Base-by-base conservation (phyloP, 2,113 vertebrate genomes). In the Meleagris gallopavo region DNA sequence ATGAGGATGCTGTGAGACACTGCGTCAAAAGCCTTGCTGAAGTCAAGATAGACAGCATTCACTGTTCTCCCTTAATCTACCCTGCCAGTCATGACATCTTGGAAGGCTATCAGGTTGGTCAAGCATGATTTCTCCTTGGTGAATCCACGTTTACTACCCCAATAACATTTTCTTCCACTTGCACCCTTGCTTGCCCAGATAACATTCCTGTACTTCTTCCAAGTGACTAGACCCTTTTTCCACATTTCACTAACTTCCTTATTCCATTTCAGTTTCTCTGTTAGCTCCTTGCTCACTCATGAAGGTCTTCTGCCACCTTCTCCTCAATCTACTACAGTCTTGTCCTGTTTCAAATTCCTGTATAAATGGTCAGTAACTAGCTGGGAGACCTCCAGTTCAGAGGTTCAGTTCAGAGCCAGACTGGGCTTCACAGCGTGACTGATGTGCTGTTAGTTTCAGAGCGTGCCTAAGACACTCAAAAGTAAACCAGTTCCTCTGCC, bases 301-400 rank as follows among this genome's bases (percentile, higher is more conserved):
- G 30, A 32, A 57, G 30, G 55, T 32, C 55, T 57, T 18, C 30
- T 57, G 30, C 55, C 30, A 57, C 30, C 17, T n/a, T 88, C 41
- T 32, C 66, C 40, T 32, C 61, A 11, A 32, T 4, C 19, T 43
- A 36, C 0, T 0, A 32, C 27, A 66, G n/a, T 9, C 10, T 40
- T 9, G 9, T 8, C 66, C 1, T 0, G 24, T 40, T 80, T 41
- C 67, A 77, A 58, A 74, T 21, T 80, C 25, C 48, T 45, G 3
- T 36, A 30, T 18, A 25, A 79, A 79, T 22, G 15, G 19, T 69
- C 40, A 61, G 29, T 14, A 78, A 55, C 15, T 24, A 75, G 58
- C 55, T 2, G 3, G 19, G 9, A 82, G 20, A 82, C 15, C 62
- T 73, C 30, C 10, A 40, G 76, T n/a, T n/a, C n/a, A 36, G 50